Evolutionary conservation across 2,797 vertebrate species (phyloP).

Genomic region (Passerculus sandwichensis): DNA sequence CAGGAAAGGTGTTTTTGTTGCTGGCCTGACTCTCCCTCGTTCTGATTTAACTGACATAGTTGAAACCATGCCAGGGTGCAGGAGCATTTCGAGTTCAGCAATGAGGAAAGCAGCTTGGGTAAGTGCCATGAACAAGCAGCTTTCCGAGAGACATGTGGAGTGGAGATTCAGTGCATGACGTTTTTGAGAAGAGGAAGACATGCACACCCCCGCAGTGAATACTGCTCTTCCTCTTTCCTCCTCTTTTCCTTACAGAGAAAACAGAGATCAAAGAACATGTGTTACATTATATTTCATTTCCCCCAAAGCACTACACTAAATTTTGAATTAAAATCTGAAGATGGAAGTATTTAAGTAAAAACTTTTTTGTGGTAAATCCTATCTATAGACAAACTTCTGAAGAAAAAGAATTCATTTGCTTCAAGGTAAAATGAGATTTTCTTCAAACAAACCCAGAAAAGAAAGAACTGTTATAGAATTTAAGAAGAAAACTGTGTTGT

Average conservation of each 20-base stretch:
- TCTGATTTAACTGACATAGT: constrained; percentile 77
- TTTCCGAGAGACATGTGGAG: constrained; percentile 55
- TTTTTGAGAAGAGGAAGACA: constrained; percentile 57
- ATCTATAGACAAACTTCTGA: constrained; percentile 7
- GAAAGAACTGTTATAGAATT: constrained; percentile 29
- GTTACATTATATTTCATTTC: not conserved
- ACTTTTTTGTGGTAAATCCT: not conserved
- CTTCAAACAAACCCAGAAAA: constrained; percentile 31
- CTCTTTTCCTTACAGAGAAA: not conserved
- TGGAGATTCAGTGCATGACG: constrained; percentile 13
- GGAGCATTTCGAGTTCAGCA: constrained; percentile 75
- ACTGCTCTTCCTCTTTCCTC: not conserved
- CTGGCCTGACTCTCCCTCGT: constrained; percentile 64
- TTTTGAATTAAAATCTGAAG: constrained; percentile 44
- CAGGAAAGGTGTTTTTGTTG: constrained; percentile 72
- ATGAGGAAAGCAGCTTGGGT: constrained; percentile 69
- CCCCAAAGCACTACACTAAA: not conserved
- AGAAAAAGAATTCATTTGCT: constrained; percentile 10
- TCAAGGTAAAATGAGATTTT: constrained; percentile 38
- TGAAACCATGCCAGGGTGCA: constrained; percentile 77
- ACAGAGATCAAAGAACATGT: constrained; percentile 4
- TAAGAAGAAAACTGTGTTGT: not conserved
- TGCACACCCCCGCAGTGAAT: not conserved
- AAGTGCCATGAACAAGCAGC: constrained; percentile 64
- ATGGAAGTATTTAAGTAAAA: not conserved